phyloP scores from a whole-genome alignment of 2,888 invertebrate species.

The Phorcus lineatus region DNA sequence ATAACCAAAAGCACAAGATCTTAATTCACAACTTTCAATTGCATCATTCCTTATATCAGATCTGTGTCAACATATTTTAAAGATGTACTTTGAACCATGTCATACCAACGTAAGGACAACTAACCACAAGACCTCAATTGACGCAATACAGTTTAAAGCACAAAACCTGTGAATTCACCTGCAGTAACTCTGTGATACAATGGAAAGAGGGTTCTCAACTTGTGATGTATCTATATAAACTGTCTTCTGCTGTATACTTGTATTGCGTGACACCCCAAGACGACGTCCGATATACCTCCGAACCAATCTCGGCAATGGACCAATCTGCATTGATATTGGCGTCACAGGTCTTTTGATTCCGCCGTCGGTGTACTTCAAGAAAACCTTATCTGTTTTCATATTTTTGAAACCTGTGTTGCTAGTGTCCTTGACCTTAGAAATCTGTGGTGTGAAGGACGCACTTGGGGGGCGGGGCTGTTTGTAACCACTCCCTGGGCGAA shows the following conservation, averaged over 20 bases:
- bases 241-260: slow-evolving; percentile 38
- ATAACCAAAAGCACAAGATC: no score
- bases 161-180: neutral
- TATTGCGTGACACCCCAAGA: slow-evolving; percentile 48
- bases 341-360: slow-evolving; percentile 51
- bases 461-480: slow-evolving; percentile 48
- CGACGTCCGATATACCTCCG: slow-evolving; percentile 53
- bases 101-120: no score
- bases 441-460: slow-evolving; percentile 39
- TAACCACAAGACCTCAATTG: no score
- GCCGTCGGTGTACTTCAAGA: slow-evolving; percentile 57
- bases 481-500: slow-evolving; percentile 42
- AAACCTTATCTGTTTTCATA: slow-evolving; percentile 45
- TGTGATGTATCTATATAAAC: slow-evolving; percentile 58
- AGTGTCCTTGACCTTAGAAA: slow-evolving; percentile 22
- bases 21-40: no score
- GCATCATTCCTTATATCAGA: no score
- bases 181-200: slow-evolving; percentile 48
- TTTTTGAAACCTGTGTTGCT: slow-evolving; percentile 16
- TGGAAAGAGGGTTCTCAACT: slow-evolving; percentile 55
- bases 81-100: no score
- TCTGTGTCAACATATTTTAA: no score
- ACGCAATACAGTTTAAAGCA: no score
- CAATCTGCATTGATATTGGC: slow-evolving; percentile 18
- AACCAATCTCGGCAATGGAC: slow-evolving; percentile 49